These are phyloP conservation scores for Gymnothorax javanicus DNA, from an alignment of 2,797 vertebrate species.

Conservation along the genomic window DNA sequence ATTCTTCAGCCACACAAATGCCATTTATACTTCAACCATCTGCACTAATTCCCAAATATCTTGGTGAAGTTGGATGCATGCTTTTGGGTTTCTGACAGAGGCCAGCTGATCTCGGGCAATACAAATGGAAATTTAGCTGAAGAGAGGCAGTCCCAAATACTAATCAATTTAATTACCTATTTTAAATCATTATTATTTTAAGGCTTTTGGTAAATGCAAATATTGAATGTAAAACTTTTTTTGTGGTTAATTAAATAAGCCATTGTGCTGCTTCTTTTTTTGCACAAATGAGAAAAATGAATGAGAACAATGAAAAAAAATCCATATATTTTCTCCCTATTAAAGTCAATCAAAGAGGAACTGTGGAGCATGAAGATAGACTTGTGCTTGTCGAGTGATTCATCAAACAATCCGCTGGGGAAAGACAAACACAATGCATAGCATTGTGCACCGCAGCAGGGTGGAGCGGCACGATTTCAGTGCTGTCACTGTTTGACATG, in stretches of 20 bases:
- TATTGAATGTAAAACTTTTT: too few species aligned
- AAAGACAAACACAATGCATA: not conserved
- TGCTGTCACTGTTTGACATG: not conserved
- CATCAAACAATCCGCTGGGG: not conserved
- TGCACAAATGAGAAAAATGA: not conserved
- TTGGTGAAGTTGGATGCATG: too few species aligned
- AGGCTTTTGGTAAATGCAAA: too few species aligned
- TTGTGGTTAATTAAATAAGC: not conserved
- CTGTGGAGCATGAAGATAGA: not conserved
- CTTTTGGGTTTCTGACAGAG: too few species aligned
- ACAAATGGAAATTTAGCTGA: too few species aligned
- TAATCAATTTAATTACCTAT: too few species aligned
- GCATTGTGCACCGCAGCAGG: not conserved
- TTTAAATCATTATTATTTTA: too few species aligned
- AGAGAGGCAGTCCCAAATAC: too few species aligned
- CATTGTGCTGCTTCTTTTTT: constrained; percentile 4
- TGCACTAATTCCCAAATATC: too few species aligned
- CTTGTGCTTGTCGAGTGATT: not conserved
- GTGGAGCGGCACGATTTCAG: not conserved
- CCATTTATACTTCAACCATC: too few species aligned
- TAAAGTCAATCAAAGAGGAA: not conserved
- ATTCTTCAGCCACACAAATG: too few species aligned
- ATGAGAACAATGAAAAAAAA: not conserved
- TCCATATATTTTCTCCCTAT: not conserved
- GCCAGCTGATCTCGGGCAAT: too few species aligned